Evolutionary conservation across 1,140 invertebrate species (phyloP), one percentile per base, ranked within the genome.

Genomic region (Hestina assimilis): DNA sequence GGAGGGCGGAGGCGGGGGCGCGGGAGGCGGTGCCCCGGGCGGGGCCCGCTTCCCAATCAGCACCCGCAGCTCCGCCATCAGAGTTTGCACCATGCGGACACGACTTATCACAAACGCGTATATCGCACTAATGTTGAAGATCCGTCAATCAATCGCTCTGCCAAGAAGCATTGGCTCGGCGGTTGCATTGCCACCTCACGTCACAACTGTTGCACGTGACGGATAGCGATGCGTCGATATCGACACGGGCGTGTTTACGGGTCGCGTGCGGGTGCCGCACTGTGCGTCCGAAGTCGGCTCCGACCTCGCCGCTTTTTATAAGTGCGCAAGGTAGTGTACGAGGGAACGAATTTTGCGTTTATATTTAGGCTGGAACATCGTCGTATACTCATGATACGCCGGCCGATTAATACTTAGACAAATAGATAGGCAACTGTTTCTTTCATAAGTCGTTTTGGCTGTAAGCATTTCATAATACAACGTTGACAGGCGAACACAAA

Each of bases 231-330:
- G 61, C 77, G 77, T 82, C 59, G 70, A 73, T 72, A 77, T 75
- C 72, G 73, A 74, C 60, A 65, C 67, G 73, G 69, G 72, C 81
- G 81, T 84, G 72, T 77, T 75, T 60, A 67, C 81, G 57, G 69
- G 63, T 59, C 78, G 82, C 79, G 75, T 77, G 75, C 79, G 77
- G 70, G 56, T 63, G 62, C 72, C 64, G 71, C 76, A 82, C 83
- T 84, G 84, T 74, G 57, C 56, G 79, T 45, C 35, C 59, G 64
- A 68, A 73, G 66, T 53, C 73, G 64, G 67, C 66, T 77, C 54
- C 75, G 81, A 86, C 83, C 84, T 87, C 84, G 84, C 62, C 62
- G 76, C 81, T 83, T 83, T 87, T 86, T 87, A 86, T 86, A 86
- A 83, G 79, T 69, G 77, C 77, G 78, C 74, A 79, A 84, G 72